Evolutionary conservation across 2,113 vertebrate species (phyloP).

Genomic region (Menidia beryllina): DNA sequence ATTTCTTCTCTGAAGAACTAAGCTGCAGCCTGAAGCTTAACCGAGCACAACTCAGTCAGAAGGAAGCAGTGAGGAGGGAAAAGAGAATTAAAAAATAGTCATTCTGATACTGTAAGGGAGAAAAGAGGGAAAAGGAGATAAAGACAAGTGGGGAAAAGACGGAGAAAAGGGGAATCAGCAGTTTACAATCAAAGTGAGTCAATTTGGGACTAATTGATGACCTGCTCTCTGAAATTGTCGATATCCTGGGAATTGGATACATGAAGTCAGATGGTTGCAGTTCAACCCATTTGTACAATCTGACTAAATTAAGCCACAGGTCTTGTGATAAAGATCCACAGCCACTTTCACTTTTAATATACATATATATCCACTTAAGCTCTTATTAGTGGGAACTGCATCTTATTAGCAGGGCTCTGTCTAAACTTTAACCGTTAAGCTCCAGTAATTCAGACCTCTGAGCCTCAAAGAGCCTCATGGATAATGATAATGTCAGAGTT

Average conservation of each 20-base stretch:
- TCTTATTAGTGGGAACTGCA: constrained; percentile 54
- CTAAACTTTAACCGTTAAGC: constrained; percentile 52
- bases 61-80: constrained; percentile 21
- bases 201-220: constrained; percentile 53
- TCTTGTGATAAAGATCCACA: constrained; percentile 36
- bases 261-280: constrained; percentile 45
- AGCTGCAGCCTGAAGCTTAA: constrained; percentile 60
- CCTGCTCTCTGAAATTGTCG: constrained; percentile 42
- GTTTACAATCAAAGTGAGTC: constrained; percentile 24
- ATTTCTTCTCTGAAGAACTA: constrained; percentile 41
- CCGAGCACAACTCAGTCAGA: constrained; percentile 32
- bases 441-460: constrained; percentile 53
- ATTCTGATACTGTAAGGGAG: constrained; percentile 1
- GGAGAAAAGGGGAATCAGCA: constrained; percentile 18
- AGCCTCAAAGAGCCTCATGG: constrained; percentile 24
- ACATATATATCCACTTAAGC: constrained; percentile 58
- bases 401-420: constrained; percentile 50
- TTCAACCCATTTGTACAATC: constrained; percentile 34
- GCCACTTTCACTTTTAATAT: constrained; percentile 42
- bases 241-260: constrained; percentile 42
- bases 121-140: constrained; percentile 11
- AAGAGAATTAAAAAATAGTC: constrained; percentile 25
- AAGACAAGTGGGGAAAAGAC: constrained; percentile 18
- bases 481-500: constrained; percentile 29
- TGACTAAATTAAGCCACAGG: constrained; percentile 12